Base-by-base conservation (phyloP, 2,113 vertebrate species). In the Microtus montanus region DNA sequence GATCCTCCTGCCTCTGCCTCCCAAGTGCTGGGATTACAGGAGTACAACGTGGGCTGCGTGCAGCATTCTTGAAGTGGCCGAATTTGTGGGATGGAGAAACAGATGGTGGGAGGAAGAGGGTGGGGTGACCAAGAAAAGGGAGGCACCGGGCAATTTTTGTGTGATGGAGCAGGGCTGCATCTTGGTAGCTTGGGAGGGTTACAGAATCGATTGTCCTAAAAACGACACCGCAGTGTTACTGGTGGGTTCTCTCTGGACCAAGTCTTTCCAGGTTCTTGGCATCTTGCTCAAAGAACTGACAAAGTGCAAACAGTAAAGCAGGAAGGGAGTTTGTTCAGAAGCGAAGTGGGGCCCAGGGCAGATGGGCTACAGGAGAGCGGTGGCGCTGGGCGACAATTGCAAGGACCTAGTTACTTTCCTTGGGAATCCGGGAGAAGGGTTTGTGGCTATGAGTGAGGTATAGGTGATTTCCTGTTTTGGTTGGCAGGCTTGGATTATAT, bases 91-190 rank as follows among this genome's bases (percentile, higher is more conserved):
- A 66, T 13, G 3, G 58, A 41, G 47, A 74, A 71, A 41, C 0
- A 64, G 26, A n/a, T 8, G 3, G 4, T 13, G 38, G 84, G 19
- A 89, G 68, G 22, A 73, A 52, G 54, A 52, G 17, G 63, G 19
- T 22, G n/a, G 5, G 41, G 30, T 26, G 38, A 20, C 24, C 6
- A 28, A 5, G 3, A 68, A 73, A 24, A 54, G 13, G 7, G 30
- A 0, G 22, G 38, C 13, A 17, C 0, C 0, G 33, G 17, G 54
- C 49, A 68, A 19, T 24, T 74, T 86, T 75, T 44, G 64, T 7
- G 19, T 5, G 14, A 87, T 7, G 35, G 9, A 44, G 17, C 12
- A 47, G 30, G 9, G 71, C 38, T 83, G 8, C 1, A 7, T 44
- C 47, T 35, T n/a, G 64, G 66, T 0, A 44, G 61, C 28, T n/a